A percentile compares a stretch with the other conserved stretches of the same genome.
These are phyloP conservation scores for Tretioscincus oriximinensis DNA, from an alignment of 2,113 vertebrate species.

Conservation along the genomic window DNA sequence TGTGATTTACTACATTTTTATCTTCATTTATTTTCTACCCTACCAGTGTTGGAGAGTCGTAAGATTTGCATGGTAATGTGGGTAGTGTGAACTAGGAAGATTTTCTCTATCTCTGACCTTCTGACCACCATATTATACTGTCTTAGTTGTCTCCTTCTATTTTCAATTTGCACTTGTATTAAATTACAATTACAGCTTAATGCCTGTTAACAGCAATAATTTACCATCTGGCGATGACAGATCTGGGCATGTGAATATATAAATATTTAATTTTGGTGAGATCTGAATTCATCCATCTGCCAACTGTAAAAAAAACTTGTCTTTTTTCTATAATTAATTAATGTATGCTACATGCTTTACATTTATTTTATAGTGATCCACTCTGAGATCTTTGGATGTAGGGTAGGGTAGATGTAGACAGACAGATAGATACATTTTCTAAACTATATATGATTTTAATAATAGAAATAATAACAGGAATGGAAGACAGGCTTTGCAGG, in stretches of 20 bases:
- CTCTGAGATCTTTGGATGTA: too few species aligned
- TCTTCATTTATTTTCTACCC: not conserved
- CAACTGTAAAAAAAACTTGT: not conserved
- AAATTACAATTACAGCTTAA: not conserved
- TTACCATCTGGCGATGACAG: not conserved
- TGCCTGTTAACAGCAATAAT: not conserved
- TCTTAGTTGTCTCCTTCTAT: not conserved
- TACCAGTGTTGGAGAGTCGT: not conserved
- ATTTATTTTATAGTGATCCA: too few species aligned
- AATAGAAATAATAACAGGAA: too few species aligned
- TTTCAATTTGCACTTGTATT: not conserved
- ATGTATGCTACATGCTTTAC: too few species aligned
- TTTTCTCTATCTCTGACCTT: too few species aligned
- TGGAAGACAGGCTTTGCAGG: too few species aligned
- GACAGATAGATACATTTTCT: too few species aligned
- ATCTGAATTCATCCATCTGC: not conserved
- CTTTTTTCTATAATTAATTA: not conserved
- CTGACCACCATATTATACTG: not conserved
- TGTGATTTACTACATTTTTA: not conserved
- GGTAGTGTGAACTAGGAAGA: not conserved
- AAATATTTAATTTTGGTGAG: constrained; percentile 12
- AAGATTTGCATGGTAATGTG: not conserved
- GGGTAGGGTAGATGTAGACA: too few species aligned
- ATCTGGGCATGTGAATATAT: not conserved
- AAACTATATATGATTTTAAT: too few species aligned